A percentile compares a stretch with the other conserved stretches of the same genome.
Evolutionary conservation across 1,140 invertebrate species (phyloP).

Genomic region (Lerema accius): DNA sequence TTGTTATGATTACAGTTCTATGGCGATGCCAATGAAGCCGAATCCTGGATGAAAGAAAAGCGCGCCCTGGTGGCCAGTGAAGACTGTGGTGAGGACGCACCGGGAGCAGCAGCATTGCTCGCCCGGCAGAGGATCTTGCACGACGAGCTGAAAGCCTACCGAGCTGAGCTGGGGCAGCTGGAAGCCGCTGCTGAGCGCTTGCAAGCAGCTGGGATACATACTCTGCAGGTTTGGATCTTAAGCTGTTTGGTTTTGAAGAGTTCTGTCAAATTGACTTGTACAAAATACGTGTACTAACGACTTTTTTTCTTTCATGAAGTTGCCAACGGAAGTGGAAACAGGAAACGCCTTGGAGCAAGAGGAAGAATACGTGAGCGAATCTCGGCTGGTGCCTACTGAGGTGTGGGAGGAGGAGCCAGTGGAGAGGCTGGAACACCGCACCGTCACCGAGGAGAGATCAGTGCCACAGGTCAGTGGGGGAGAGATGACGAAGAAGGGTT

Average conservation of each 20-base stretch:
- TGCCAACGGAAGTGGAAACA: slow-evolving; percentile 87
- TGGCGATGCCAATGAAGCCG: slow-evolving; percentile 98
- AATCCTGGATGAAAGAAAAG: slow-evolving; percentile 98
- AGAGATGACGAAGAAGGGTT: too few relatives aligned
- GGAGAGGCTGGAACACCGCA: slow-evolving; percentile 92
- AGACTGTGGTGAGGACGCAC: slow-evolving; percentile 95
- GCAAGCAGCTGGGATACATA: slow-evolving; percentile 90
- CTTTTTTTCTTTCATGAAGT: slow-evolving; percentile 62
- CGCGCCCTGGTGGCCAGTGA: slow-evolving; percentile 93
- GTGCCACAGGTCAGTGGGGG: slow-evolving; percentile 90
- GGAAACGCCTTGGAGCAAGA: slow-evolving; percentile 84
- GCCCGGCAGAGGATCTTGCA: slow-evolving; percentile 94
- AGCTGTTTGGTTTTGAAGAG: slow-evolving; percentile 14
- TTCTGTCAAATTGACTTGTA: neutral
- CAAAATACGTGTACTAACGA: neutral
- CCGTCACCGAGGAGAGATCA: slow-evolving; percentile 92
- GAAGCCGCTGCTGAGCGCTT: slow-evolving; percentile 93
- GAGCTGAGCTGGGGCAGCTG: slow-evolving; percentile 93
- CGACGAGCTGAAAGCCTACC: slow-evolving; percentile 96
- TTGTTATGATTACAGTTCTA: slow-evolving; percentile 96
- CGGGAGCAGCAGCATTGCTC: slow-evolving; percentile 92
- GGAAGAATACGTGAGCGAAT: slow-evolving; percentile 90
- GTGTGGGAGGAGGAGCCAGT: slow-evolving; percentile 95
- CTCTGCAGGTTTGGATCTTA: slow-evolving; percentile 83
- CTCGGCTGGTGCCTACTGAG: slow-evolving; percentile 92